Base-by-base conservation (phyloP, 2,888 invertebrate species). In the Tenthredo distinguenda region DNA sequence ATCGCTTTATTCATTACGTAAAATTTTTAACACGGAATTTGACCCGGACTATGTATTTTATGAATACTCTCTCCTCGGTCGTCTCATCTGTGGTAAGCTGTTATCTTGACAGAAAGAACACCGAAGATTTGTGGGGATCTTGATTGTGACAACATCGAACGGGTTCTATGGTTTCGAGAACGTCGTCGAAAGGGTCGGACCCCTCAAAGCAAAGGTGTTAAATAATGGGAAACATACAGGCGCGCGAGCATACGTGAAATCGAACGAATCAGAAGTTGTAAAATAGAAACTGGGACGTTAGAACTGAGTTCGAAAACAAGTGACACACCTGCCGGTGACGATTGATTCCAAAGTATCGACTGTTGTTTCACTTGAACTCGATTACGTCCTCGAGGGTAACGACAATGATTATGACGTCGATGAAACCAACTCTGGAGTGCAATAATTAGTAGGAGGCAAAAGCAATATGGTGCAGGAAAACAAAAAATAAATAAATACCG, bases 1-100 rank as follows among this genome's bases (percentile, higher is more conserved):
- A 55, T 9, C 26, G 43, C 21, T 74, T 74, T 55, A 50, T 31
- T 55, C 55, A 26, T 40, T 58, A 55, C 81, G 37, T 31, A 62
- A 40, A 62, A 81, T 58, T 81, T 10, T 26, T 9, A 81, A 37
- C 12, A 34, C 26, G 58, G 40, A 62, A 62, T 81, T 62, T 62
- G 81, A 81, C 37, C 62, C 21, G 40, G 40, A 37, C 21, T 34
- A 34, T 21, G 40, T 21, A 50, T 77, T 77, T n/a, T 55, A 7
- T 31, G 2, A 31, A 31, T 31, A 9, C 15, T 12, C 9, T 55
- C 34, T 10, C 3, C n/a, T 34, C 77, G 31, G 9, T 34, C 2
- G 1, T 47, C 55, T 15, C 5, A 34, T 26, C n/a, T 43, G 12
- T 18, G 76, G 0, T 26, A 4, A 76, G 3, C 12, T 55, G 26